phyloP scores from a whole-genome alignment of 2,113 vertebrate species.

The Trachemys scripta region DNA sequence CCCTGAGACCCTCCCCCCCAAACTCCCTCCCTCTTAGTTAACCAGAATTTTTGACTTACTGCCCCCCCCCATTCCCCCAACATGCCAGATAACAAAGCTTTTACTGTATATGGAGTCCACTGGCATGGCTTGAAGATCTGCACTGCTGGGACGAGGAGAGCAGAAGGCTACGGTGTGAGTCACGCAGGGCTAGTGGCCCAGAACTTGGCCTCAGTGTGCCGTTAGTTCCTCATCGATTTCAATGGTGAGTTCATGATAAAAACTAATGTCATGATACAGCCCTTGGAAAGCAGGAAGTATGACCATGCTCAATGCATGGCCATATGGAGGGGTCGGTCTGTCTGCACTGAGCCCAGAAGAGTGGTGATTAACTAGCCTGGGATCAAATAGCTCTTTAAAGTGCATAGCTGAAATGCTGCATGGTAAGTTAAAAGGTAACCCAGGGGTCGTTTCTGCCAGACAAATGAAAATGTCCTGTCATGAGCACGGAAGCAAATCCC shows the following conservation, averaged over 20 bases:
- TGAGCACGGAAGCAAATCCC: not conserved
- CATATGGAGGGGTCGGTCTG: not conserved
- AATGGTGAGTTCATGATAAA: not conserved
- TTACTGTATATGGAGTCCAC: not conserved
- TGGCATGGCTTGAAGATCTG: not conserved
- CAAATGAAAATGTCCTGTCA: not conserved
- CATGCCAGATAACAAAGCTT: too few species aligned
- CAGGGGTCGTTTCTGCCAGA: not conserved
- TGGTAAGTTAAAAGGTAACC: not conserved
- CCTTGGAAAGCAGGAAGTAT: not conserved
- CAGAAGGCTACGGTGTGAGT: not conserved
- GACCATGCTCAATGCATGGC: not conserved
- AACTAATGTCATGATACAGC: not conserved
- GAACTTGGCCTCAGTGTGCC: not conserved
- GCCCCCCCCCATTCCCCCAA: too few species aligned
- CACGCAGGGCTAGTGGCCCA: not conserved
- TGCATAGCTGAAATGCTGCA: not conserved
- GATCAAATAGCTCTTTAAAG: not conserved
- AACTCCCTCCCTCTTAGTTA: too few species aligned
- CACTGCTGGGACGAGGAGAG: not conserved
- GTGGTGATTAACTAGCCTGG: not conserved
- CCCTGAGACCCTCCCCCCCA: too few species aligned
- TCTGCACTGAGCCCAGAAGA: not conserved
- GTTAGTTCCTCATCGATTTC: not conserved
- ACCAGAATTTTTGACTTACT: too few species aligned